These are phyloP conservation scores for Conops quadrifasciatus DNA, from an alignment of 2,888 invertebrate species.

Conservation along the genomic window DNA sequence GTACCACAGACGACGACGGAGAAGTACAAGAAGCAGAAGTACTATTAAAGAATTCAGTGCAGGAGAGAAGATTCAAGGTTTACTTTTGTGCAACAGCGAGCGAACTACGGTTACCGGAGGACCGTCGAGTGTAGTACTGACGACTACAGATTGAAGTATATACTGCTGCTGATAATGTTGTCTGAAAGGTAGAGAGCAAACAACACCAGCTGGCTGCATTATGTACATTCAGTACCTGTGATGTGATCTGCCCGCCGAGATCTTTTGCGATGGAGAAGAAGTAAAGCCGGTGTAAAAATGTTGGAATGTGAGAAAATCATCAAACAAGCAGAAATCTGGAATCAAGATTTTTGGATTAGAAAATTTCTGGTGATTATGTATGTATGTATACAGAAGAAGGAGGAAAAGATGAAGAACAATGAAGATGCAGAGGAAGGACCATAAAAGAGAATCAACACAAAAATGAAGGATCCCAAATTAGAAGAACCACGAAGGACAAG, in stretches of 20 bases:
- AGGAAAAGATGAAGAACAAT: background rate
- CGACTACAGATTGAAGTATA: background rate
- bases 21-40: background rate
- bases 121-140: background rate
- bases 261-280: too few species aligned
- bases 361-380: background rate
- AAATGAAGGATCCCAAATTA: too few species aligned
- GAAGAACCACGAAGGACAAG: too few species aligned
- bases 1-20: background rate
- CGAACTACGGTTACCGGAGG: background rate
- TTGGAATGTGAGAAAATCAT: background rate
- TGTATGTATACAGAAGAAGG: background rate
- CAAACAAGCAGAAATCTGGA: background rate
- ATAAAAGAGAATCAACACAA: too few species aligned
- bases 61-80: background rate
- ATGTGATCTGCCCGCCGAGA: too few species aligned
- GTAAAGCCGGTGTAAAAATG: background rate
- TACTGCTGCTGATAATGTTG: too few species aligned
- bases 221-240: too few species aligned
- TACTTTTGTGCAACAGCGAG: background rate
- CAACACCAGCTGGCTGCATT: too few species aligned
- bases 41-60: background rate
- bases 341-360: slow-evolving; percentile 14
- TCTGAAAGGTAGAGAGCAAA: too few species aligned
- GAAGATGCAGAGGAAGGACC: background rate